Evolutionary conservation across 1,140 invertebrate species (phyloP).

Genomic region (Sycophaga agraensis): DNA sequence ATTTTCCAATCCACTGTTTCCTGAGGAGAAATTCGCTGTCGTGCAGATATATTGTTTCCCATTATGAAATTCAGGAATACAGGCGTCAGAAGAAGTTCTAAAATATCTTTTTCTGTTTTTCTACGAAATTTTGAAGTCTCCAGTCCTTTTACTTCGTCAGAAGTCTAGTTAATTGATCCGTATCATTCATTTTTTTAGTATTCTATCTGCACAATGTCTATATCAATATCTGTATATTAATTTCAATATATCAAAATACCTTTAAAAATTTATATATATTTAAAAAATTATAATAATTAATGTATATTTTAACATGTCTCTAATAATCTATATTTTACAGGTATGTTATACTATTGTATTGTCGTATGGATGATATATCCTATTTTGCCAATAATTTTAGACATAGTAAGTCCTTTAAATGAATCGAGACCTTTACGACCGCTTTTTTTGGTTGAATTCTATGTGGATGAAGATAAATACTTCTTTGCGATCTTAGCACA

Average conservation of each 20-base stretch:
- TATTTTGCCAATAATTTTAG: constrained; percentile 24
- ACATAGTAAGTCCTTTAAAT: constrained; percentile 29
- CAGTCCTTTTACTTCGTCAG: too few relatives aligned
- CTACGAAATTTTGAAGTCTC: too few relatives aligned
- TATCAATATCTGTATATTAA: neutral
- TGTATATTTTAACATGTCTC: too few relatives aligned
- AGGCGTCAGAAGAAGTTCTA: too few relatives aligned
- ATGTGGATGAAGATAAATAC: constrained; percentile 30
- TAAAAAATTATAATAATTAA: neutral
- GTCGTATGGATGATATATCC: neutral
- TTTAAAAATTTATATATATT: neutral
- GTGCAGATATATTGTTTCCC: too few relatives aligned
- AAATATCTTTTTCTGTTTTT: too few relatives aligned
- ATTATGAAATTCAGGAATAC: too few relatives aligned
- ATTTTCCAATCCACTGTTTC: too few relatives aligned
- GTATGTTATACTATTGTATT: neutral
- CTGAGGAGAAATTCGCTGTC: too few relatives aligned
- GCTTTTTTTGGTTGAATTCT: constrained; percentile 23
- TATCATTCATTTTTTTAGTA: too few relatives aligned
- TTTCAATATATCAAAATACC: neutral
- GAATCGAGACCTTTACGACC: constrained; percentile 22
- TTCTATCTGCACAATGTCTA: neutral
- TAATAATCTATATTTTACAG: constrained; percentile 4
- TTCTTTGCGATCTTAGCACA: constrained; percentile 26
- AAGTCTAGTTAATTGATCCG: too few relatives aligned